These are phyloP conservation scores for Gallinago undulata DNA, from an alignment of 2,113 vertebrate genomes.

Conservation along the genomic window DNA sequence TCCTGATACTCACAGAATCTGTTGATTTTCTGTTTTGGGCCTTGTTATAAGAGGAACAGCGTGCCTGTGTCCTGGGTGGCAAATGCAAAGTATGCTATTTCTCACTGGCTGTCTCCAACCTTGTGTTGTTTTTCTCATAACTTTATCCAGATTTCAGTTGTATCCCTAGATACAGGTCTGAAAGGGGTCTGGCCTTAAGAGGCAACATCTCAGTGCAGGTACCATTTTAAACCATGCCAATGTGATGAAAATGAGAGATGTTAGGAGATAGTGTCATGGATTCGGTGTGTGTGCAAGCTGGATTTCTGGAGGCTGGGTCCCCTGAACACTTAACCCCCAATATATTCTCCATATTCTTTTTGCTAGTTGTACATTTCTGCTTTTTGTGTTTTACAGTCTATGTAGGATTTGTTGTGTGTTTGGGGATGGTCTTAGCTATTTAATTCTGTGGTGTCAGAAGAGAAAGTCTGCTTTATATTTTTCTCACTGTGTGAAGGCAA, in stretches of 20 bases:
- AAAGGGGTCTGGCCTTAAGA: background rate
- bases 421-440: background rate
- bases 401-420: background rate
- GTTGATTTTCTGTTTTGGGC: background rate
- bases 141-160: background rate
- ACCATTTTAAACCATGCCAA: background rate
- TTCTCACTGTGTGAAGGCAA: rapidly evolving
- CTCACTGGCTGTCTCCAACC: background rate
- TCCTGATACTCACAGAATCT: background rate
- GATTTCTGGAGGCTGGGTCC: background rate
- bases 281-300: background rate
- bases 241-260: background rate
- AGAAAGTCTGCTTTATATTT: background rate
- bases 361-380: background rate
- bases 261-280: background rate
- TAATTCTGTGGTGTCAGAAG: background rate
- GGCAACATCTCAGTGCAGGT: background rate
- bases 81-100: background rate
- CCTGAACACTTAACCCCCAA: background rate
- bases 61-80: background rate
- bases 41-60: background rate
- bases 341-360: background rate
- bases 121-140: background rate
- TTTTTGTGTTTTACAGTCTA: rapidly evolving
- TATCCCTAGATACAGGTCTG: background rate